A percentile compares a stretch with the other conserved stretches of the same genome.
Evolutionary conservation across 2,888 invertebrate genomes (phyloP).

Genomic region (Oxystoma pomonae): DNA sequence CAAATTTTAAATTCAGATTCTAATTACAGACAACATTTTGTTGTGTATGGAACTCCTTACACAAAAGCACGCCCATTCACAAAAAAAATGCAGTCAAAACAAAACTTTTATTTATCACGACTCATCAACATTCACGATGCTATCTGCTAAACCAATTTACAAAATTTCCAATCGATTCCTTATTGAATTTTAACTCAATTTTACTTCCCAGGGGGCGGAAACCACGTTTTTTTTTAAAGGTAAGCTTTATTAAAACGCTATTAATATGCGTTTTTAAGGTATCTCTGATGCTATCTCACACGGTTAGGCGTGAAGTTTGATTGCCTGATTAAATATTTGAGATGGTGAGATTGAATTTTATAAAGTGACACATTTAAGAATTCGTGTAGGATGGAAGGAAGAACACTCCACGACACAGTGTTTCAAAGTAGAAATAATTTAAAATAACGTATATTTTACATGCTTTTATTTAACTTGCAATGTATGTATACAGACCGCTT

Average conservation of each 20-base stretch:
- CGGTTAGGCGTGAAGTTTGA: not conserved
- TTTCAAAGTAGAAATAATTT: too few relatives aligned
- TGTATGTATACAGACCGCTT: not conserved
- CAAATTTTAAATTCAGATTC: too few relatives aligned
- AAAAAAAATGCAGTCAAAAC: not conserved
- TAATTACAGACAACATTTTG: too few relatives aligned
- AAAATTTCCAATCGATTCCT: slow-evolving; percentile 7
- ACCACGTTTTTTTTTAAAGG: not conserved
- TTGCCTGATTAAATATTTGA: not conserved
- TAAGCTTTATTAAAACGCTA: not conserved
- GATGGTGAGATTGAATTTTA: not conserved
- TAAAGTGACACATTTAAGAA: too few relatives aligned
- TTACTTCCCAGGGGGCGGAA: not conserved
- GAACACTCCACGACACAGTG: too few relatives aligned
- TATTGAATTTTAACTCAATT: not conserved
- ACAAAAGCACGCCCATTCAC: not conserved
- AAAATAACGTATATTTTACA: not conserved
- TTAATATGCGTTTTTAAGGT: not conserved
- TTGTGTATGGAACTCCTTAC: not conserved
- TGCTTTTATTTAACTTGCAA: not conserved
- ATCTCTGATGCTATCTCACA: not conserved
- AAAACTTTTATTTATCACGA: not conserved
- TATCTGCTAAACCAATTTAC: slow-evolving; percentile 11
- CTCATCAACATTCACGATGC: slow-evolving; percentile 3
- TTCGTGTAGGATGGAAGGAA: too few relatives aligned